A percentile compares a stretch with the other conserved stretches of the same genome.
These are phyloP conservation scores for Criorhina ranunculi DNA, from an alignment of 2,888 invertebrate genomes.

Conservation along the genomic window DNA sequence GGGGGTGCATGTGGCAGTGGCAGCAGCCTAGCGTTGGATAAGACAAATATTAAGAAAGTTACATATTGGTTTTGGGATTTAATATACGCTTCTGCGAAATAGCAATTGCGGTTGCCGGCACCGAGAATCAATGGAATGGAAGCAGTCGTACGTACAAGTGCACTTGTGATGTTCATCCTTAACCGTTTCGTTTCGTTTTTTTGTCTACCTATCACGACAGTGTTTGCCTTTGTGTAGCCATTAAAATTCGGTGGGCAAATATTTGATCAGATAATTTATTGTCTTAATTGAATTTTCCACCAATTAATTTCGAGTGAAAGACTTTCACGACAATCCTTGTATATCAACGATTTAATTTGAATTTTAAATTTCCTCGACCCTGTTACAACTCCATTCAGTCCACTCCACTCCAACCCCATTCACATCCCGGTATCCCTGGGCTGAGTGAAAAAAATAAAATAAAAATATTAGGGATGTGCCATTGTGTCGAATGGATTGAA, in stretches of 20 bases:
- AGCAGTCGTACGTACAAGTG: background rate
- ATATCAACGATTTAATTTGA: slow-evolving; percentile 66
- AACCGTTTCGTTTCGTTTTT: slow-evolving; percentile 15
- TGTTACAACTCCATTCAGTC: slow-evolving; percentile 14
- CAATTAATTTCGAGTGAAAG: slow-evolving; percentile 67
- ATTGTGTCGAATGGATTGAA: slow-evolving; percentile 60
- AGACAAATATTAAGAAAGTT: slow-evolving; percentile 75
- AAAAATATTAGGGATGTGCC: slow-evolving; percentile 31
- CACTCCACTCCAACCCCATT: background rate
- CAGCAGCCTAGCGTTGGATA: slow-evolving; percentile 45
- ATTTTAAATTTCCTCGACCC: slow-evolving; percentile 65
- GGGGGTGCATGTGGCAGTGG: background rate
- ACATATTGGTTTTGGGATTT: slow-evolving; percentile 71
- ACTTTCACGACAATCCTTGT: slow-evolving; percentile 57
- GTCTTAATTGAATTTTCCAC: slow-evolving; percentile 73
- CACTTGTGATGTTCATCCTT: slow-evolving; percentile 17
- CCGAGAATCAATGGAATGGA: slow-evolving; percentile 54
- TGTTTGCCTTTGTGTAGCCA: slow-evolving; percentile 36
- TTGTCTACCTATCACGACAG: background rate
- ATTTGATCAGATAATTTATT: slow-evolving; percentile 73
- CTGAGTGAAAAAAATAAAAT: slow-evolving; percentile 17
- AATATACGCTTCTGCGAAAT: slow-evolving; percentile 55
- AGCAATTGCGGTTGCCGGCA: slow-evolving; percentile 48
- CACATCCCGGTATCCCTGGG: slow-evolving; percentile 6
- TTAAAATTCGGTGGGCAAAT: slow-evolving; percentile 69